These are phyloP conservation scores for Eupeodes corollae DNA, from an alignment of 1,140 invertebrate species.

Conservation along the genomic window DNA sequence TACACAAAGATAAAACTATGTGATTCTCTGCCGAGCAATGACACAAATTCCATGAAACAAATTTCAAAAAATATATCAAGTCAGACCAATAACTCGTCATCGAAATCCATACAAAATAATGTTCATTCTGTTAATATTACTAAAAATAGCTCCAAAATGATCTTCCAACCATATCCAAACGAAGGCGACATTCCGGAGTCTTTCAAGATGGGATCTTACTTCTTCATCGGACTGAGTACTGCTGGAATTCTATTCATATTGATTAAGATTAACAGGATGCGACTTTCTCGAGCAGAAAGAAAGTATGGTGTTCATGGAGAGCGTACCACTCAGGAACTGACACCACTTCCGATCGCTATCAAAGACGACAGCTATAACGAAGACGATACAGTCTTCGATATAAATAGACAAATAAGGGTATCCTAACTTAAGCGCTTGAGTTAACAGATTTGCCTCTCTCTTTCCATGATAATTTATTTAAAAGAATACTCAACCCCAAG, in stretches of 20 bases:
- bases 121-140: too few relatives aligned
- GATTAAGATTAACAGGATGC: slow-evolving; percentile 26
- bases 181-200: slow-evolving; percentile 15
- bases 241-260: slow-evolving; percentile 21
- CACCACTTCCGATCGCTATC: slow-evolving; percentile 30
- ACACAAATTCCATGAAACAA: too few relatives aligned
- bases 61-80: too few relatives aligned
- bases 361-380: slow-evolving; percentile 35
- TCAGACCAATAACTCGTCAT: too few relatives aligned
- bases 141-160: too few relatives aligned
- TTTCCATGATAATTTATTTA: too few relatives aligned
- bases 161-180: not conserved
- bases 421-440: too few relatives aligned
- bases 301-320: slow-evolving; percentile 34
- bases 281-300: slow-evolving; percentile 29
- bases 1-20: too few relatives aligned
- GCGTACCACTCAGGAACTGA: slow-evolving; percentile 29
- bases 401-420: slow-evolving; percentile 18
- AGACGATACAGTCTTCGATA: slow-evolving; percentile 33
- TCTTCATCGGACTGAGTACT: slow-evolving; percentile 21
- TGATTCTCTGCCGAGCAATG: too few relatives aligned
- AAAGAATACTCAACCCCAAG: too few relatives aligned
- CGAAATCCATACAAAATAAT: too few relatives aligned
- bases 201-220: slow-evolving; percentile 20
- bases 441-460: too few relatives aligned